Conservation (phyloP, 1,140 invertebrate species). For the Drosophila kikkawai region DNA sequence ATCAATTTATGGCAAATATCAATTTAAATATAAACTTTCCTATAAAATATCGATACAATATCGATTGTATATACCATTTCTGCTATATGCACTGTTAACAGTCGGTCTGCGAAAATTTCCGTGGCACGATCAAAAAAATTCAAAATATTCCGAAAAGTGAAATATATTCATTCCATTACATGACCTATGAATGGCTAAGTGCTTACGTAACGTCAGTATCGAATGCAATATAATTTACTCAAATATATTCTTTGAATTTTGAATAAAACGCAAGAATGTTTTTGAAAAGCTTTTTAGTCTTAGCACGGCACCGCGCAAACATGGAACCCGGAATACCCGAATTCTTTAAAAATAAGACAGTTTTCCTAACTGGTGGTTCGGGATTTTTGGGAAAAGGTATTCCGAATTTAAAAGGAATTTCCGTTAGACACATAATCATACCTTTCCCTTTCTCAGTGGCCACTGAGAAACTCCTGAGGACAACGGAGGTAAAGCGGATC, state of each 20-base stretch:
- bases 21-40: neutral
- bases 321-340: constrained; percentile 45
- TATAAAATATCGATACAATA: too few relatives aligned
- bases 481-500: constrained; percentile 89
- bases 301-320: neutral
- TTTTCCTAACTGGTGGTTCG: constrained; percentile 50
- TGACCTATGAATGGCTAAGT: neutral
- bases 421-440: neutral
- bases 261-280: constrained; percentile 12
- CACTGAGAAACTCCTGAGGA: constrained; percentile 92
- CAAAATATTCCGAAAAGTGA: neutral
- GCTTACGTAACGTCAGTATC: neutral
- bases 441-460: constrained; percentile 84
- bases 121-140: too few relatives aligned
- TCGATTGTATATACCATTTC: too few relatives aligned
- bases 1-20: neutral
- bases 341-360: constrained; percentile 51
- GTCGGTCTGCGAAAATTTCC: too few relatives aligned
- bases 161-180: neutral
- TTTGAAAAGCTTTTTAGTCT: neutral
- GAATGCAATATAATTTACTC: neutral
- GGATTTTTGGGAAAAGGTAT: constrained; percentile 57
- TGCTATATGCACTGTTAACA: too few relatives aligned
- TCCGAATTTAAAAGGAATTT: neutral
- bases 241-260: neutral